A percentile compares a stretch with the other conserved stretches of the same genome.
phyloP scores from a whole-genome alignment of 2,797 vertebrate genomes.

The Ctenopoma kingsleyae region DNA sequence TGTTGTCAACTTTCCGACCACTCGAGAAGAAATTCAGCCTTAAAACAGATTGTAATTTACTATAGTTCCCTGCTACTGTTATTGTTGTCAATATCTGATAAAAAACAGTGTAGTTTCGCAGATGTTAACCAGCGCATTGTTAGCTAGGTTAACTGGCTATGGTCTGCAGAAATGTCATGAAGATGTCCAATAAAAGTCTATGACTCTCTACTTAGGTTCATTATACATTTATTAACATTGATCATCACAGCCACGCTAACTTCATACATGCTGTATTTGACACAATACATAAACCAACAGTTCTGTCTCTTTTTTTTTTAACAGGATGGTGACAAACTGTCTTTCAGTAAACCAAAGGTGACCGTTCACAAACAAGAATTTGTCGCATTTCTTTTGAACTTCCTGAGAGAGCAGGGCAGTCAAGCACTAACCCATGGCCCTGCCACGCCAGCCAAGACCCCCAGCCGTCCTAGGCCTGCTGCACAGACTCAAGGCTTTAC shows the following conservation, averaged over 20 bases:
- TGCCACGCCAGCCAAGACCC: constrained; percentile 94
- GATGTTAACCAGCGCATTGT: constrained; percentile 26
- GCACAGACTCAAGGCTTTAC: constrained; percentile 58
- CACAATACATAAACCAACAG: accelerated
- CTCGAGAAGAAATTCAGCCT: neutral
- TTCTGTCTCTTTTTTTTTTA: constrained; percentile 19
- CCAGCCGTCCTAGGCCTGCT: constrained; percentile 81
- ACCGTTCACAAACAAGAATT: constrained; percentile 91
- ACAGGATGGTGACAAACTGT: constrained; percentile 77
- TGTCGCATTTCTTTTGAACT: constrained; percentile 95
- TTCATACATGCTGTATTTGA: neutral
- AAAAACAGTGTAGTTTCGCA: neutral
- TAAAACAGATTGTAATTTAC: neutral
- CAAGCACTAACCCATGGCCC: constrained; percentile 93
- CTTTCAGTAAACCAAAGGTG: constrained; percentile 65
- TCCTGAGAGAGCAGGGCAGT: constrained; percentile 94
- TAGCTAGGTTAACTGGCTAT: constrained; percentile 27
- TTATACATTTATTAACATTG: neutral
- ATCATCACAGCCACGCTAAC: neutral
- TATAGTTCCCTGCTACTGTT: accelerated
- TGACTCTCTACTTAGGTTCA: neutral
- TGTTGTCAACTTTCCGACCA: neutral
- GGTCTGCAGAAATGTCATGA: constrained; percentile 12
- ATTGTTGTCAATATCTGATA: neutral
- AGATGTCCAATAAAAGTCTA: neutral